Conservation (phyloP, 2,113 vertebrate species). For the Phainopepla nitens region DNA sequence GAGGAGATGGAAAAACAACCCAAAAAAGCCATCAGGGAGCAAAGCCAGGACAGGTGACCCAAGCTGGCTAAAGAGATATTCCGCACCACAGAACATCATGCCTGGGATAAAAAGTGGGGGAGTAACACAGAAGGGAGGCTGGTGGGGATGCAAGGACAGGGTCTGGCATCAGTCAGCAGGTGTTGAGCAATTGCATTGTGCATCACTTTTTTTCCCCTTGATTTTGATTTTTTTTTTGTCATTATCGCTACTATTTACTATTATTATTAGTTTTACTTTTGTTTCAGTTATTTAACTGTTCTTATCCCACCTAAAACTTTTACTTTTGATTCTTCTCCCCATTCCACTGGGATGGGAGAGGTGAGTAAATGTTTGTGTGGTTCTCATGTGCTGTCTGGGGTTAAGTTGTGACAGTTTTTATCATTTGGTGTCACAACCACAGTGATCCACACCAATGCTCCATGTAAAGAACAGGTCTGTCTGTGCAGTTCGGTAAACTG, state of each 20-base stretch:
- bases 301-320: background rate
- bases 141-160: background rate
- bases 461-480: background rate
- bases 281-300: background rate
- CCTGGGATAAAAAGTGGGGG: background rate
- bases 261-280: background rate
- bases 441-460: background rate
- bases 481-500: background rate
- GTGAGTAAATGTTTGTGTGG: accelerated
- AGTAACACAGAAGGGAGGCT: background rate
- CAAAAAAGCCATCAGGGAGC: background rate
- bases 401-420: background rate
- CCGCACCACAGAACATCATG: background rate
- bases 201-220: background rate
- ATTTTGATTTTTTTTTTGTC: background rate
- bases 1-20: background rate
- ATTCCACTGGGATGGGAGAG: background rate
- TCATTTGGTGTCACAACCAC: background rate
- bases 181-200: background rate
- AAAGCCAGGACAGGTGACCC: background rate
- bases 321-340: background rate
- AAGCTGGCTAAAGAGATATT: background rate
- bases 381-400: background rate
- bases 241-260: background rate
- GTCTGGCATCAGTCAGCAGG: background rate